These are phyloP conservation scores for Lamellibrachia columna DNA, from an alignment of 2,888 invertebrate species.

Conservation along the genomic window DNA sequence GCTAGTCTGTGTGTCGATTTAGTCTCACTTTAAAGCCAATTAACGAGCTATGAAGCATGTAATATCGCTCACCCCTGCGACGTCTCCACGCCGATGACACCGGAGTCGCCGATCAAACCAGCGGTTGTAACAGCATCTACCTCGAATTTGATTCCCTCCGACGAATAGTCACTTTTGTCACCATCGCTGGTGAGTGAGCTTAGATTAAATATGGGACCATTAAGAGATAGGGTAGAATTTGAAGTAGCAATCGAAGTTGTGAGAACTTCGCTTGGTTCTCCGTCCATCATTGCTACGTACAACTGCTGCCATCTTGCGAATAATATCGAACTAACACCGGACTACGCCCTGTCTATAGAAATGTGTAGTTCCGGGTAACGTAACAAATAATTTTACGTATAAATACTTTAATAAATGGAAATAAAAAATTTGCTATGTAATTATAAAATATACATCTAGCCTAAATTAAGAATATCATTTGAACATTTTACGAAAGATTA, in stretches of 20 bases:
- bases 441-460: no score
- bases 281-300: background rate
- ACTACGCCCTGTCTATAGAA: no score
- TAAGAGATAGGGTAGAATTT: background rate
- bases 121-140: background rate
- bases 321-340: no score
- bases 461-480: no score
- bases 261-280: conserved; percentile 2
- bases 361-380: no score
- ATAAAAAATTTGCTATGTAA: no score
- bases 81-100: background rate
- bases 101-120: background rate
- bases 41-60: background rate
- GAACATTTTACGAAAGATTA: no score
- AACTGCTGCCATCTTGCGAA: background rate
- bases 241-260: background rate
- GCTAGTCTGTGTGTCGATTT: background rate
- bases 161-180: background rate
- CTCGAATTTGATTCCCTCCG: background rate
- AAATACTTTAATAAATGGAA: no score
- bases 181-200: conserved; percentile 9
- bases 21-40: background rate
- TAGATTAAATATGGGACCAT: background rate
- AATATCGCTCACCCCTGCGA: conserved; percentile 16
- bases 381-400: no score